phyloP scores from a whole-genome alignment of 2,888 invertebrate species.

The Pseudeuparius sepicola region DNA sequence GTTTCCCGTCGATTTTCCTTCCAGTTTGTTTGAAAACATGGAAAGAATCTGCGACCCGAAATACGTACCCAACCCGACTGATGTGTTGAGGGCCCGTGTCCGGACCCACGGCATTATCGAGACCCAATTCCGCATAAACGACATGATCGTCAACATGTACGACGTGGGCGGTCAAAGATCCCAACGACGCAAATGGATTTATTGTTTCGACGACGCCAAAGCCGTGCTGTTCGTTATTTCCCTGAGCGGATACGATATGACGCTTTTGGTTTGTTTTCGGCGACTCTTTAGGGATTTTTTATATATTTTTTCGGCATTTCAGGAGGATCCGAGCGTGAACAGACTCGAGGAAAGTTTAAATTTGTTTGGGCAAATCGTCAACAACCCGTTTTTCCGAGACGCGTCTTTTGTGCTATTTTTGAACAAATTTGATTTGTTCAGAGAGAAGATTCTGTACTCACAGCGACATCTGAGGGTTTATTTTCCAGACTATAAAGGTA shows the following conservation, averaged over 20 bases:
- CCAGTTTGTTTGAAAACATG: conserved; percentile 57
- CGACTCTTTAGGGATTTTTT: too few relatives aligned
- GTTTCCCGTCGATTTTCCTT: conserved; percentile 28
- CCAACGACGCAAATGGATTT: conserved; percentile 56
- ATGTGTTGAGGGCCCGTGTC: conserved; percentile 52
- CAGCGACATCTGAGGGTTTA: conserved; percentile 50
- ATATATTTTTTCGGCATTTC: conserved; percentile 13
- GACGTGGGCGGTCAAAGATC: conserved; percentile 58
- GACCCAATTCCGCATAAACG: conserved; percentile 52
- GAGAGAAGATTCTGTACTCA: conserved; percentile 53
- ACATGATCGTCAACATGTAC: conserved; percentile 50
- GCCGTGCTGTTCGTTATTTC: conserved; percentile 55
- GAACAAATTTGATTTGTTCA: conserved; percentile 55
- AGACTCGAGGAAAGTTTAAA: conserved; percentile 53
- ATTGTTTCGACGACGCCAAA: conserved; percentile 56
- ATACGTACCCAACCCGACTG: conserved; percentile 52
- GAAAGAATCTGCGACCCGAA: conserved; percentile 52
- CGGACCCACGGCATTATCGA: conserved; percentile 58
- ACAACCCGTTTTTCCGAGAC: conserved; percentile 52
- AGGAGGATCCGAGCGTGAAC: conserved; percentile 52
- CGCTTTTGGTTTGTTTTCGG: conserved; percentile 33
- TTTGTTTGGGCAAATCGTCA: conserved; percentile 53
- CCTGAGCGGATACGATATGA: conserved; percentile 58
- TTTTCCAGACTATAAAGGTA: conserved; percentile 49
- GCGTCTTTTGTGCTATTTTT: conserved; percentile 54